These are phyloP conservation scores for Drosophila ercepeae DNA, from an alignment of 1,140 invertebrate genomes.

Conservation along the genomic window DNA sequence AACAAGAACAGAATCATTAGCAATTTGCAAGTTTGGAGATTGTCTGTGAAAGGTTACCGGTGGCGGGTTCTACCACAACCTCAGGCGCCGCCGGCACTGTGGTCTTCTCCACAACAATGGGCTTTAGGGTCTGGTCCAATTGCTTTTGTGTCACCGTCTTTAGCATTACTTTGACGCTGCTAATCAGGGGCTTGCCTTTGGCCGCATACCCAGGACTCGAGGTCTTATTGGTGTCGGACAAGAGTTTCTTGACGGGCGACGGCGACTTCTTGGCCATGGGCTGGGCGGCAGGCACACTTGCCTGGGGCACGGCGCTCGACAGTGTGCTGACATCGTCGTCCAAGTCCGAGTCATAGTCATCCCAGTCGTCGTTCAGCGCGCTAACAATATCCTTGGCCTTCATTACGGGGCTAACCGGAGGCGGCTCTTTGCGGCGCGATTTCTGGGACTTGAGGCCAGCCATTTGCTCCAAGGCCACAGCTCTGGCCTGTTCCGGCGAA, in stretches of 20 bases:
- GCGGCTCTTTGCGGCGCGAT: slow-evolving; percentile 58
- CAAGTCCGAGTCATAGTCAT: slow-evolving; percentile 66
- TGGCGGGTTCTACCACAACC: slow-evolving; percentile 7
- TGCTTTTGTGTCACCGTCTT: slow-evolving; percentile 38
- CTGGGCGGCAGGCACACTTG: not conserved
- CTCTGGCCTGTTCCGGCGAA: slow-evolving; percentile 68
- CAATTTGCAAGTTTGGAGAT: too few relatives aligned
- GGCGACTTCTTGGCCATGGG: slow-evolving; percentile 14
- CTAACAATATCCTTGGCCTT: slow-evolving; percentile 57
- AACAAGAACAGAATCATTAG: too few relatives aligned
- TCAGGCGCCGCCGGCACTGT: not conserved
- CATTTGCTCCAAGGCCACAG: slow-evolving; percentile 75
- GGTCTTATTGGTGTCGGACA: slow-evolving; percentile 1
- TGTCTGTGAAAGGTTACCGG: slow-evolving; percentile 14
- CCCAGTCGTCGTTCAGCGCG: slow-evolving; percentile 76
- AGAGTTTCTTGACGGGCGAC: slow-evolving; percentile 18
- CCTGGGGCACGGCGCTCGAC: slow-evolving; percentile 7
- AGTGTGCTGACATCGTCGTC: slow-evolving; percentile 27
- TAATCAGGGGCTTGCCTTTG: slow-evolving; percentile 6
- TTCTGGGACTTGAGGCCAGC: slow-evolving; percentile 49
- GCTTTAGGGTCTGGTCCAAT: not conserved
- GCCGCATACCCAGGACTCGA: not conserved
- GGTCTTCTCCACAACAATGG: not conserved
- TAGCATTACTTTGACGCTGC: slow-evolving; percentile 39
- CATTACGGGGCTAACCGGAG: slow-evolving; percentile 8